These are phyloP conservation scores for Heliconius hewitsoni DNA, from an alignment of 1,140 invertebrate genomes.

Conservation along the genomic window DNA sequence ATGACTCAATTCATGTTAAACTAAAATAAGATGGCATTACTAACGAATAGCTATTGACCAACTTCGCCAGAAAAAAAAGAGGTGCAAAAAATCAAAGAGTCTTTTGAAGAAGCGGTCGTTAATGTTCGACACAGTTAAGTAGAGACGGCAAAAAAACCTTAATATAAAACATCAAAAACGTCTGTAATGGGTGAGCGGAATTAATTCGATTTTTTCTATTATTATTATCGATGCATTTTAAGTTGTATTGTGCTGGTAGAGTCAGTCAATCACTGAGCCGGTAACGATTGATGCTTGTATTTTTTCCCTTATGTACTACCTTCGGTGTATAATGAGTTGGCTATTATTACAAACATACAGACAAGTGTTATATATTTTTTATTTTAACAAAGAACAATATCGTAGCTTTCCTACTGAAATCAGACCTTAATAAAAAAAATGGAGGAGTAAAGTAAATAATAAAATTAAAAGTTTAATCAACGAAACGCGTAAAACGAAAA, in stretches of 20 bases:
- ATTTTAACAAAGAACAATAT: no score
- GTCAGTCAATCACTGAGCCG: background rate
- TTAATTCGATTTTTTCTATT: background rate
- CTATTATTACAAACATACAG: background rate
- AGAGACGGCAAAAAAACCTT: background rate
- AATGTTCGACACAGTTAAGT: constrained; percentile 18
- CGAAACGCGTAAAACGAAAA: background rate
- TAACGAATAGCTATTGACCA: constrained; percentile 33
- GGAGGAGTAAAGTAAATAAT: no score
- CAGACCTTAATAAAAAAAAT: background rate
- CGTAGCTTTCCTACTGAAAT: no score
- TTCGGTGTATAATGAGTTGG: background rate
- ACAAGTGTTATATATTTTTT: no score
- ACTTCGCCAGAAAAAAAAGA: constrained; percentile 30
- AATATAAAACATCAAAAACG: constrained; percentile 6
- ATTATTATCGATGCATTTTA: background rate
- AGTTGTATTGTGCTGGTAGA: background rate
- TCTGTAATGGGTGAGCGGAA: background rate
- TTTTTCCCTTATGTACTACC: background rate
- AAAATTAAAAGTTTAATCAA: background rate
- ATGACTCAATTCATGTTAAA: constrained; percentile 20
- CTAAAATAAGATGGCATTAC: constrained; percentile 10
- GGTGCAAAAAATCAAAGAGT: constrained; percentile 2
- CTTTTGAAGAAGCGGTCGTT: constrained; percentile 16
- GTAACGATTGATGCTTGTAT: background rate